phyloP scores from a whole-genome alignment of 2,797 vertebrate species.

The Chiroxiphia lanceolata region DNA sequence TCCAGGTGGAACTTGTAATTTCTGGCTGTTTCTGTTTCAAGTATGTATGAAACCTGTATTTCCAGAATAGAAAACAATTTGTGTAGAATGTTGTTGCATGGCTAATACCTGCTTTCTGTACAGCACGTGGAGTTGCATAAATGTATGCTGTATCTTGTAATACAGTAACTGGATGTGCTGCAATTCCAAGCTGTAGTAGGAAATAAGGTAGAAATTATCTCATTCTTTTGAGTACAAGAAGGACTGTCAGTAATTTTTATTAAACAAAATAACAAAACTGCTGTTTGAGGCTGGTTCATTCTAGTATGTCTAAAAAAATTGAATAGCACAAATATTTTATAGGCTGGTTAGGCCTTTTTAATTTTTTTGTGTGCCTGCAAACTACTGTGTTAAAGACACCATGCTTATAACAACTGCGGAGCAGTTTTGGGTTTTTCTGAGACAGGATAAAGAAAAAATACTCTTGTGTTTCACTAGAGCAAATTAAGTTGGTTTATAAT shows the following conservation, averaged over 20 bases:
- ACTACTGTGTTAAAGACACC: background rate
- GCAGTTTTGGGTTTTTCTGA: background rate
- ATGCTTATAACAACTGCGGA: background rate
- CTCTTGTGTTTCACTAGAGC: background rate
- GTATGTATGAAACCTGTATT: slow-evolving; percentile 15
- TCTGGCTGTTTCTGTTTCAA: background rate
- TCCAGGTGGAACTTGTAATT: background rate
- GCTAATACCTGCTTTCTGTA: background rate
- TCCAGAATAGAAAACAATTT: background rate
- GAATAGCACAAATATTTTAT: background rate
- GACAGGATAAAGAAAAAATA: background rate
- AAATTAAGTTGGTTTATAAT: background rate
- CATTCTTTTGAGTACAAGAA: background rate
- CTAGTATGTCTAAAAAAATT: background rate
- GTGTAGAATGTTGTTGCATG: background rate
- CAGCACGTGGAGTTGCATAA: background rate
- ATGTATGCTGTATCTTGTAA: background rate
- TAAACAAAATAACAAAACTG: background rate
- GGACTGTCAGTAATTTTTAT: background rate
- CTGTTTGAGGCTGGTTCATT: background rate
- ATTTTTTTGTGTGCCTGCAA: background rate
- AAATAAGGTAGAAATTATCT: background rate
- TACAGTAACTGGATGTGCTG: background rate
- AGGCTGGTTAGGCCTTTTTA: background rate
- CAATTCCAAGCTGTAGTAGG: background rate